phyloP scores from a whole-genome alignment of 1,140 invertebrate species.

The Charaxes varanes region DNA sequence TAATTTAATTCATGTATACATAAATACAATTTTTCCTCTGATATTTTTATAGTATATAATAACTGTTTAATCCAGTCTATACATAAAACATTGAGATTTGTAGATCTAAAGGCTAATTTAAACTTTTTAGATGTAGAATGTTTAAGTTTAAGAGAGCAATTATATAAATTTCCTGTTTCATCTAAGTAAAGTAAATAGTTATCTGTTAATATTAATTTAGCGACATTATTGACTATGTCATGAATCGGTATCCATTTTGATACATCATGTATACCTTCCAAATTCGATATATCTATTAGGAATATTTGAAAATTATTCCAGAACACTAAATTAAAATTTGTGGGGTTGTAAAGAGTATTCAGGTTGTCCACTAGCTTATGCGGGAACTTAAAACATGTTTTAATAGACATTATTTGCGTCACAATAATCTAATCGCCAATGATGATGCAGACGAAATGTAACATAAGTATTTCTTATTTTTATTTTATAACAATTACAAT shows the following conservation, averaged over 20 bases:
- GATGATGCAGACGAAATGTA: too few species aligned
- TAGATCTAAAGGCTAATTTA: slow-evolving; percentile 28
- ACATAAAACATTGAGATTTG: slow-evolving; percentile 25
- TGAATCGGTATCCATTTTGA: slow-evolving; percentile 10
- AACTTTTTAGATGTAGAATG: slow-evolving; percentile 32
- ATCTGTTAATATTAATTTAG: slow-evolving; percentile 26
- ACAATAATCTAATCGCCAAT: too few species aligned
- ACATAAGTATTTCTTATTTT: too few species aligned
- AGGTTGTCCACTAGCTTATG: slow-evolving; percentile 26
- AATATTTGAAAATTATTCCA: slow-evolving; percentile 61
- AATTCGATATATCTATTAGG: slow-evolving; percentile 35
- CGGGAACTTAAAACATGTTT: slow-evolving; percentile 9
- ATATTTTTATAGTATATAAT: slow-evolving; percentile 31
- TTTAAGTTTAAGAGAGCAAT: slow-evolving; percentile 42
- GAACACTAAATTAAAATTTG: slow-evolving; percentile 25
- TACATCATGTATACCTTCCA: slow-evolving; percentile 22
- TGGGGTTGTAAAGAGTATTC: slow-evolving; percentile 31
- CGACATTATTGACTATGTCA: slow-evolving; percentile 35
- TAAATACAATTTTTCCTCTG: slow-evolving; percentile 25
- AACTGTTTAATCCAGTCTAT: slow-evolving; percentile 18
- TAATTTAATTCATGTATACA: slow-evolving; percentile 29
- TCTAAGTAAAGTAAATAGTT: slow-evolving; percentile 49
- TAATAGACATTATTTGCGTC: neutral
- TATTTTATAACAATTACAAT: too few species aligned
- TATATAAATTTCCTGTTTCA: slow-evolving; percentile 29